These are phyloP conservation scores for Colaptes auratus DNA, from an alignment of 2,113 vertebrate species.

Conservation along the genomic window DNA sequence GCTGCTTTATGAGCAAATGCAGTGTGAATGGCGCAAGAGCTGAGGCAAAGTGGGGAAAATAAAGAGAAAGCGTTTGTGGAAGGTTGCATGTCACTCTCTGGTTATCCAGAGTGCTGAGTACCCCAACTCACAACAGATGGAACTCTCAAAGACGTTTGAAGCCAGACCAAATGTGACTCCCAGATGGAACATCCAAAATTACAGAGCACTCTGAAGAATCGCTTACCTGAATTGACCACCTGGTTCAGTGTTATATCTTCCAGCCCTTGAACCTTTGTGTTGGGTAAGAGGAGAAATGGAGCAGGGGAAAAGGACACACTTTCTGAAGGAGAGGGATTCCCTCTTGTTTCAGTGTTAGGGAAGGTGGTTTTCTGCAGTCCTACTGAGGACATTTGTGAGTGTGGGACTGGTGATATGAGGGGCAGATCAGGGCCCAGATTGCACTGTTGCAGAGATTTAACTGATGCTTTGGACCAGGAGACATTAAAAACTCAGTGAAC, in stretches of 20 bases:
- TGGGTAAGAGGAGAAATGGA: background rate
- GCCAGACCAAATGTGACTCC: background rate
- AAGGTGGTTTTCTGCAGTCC: background rate
- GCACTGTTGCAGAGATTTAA: background rate
- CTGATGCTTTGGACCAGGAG: background rate
- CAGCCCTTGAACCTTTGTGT: background rate
- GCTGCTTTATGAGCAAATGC: background rate
- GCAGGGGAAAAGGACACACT: accelerated
- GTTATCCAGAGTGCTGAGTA: background rate
- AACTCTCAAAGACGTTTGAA: background rate
- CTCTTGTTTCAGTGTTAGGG: background rate
- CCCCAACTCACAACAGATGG: background rate
- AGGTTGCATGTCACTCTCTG: background rate
- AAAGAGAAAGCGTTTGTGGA: background rate
- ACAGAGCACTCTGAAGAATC: background rate
- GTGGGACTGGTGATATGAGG: background rate
- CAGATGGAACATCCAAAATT: background rate
- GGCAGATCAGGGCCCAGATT: background rate
- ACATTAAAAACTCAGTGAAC: background rate
- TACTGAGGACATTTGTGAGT: background rate
- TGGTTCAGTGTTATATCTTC: background rate
- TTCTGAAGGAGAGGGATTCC: background rate
- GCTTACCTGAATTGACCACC: background rate
- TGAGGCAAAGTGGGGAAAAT: background rate
- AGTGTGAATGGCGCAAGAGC: background rate